These are phyloP conservation scores for Ennomos fuscantarius DNA, from an alignment of 2,888 invertebrate genomes.

Conservation along the genomic window DNA sequence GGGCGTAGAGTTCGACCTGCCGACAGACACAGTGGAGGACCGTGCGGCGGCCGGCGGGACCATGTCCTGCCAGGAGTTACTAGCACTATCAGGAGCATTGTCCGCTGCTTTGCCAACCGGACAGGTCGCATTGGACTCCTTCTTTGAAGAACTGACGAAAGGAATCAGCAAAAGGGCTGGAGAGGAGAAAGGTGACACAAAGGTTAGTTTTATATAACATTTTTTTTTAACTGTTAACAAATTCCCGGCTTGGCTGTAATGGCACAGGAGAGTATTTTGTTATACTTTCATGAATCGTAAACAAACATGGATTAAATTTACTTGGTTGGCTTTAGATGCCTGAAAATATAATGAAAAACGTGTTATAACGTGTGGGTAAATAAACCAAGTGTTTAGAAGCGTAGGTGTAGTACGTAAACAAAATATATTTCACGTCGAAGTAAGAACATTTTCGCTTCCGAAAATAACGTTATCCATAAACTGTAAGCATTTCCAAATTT, in stretches of 20 bases:
- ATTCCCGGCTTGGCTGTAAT: too few species aligned
- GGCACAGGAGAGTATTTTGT: too few species aligned
- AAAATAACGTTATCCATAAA: too few species aligned
- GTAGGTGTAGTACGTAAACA: too few species aligned
- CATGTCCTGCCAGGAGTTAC: conserved; percentile 95
- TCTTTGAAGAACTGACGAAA: conserved; percentile 92
- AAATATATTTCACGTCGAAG: too few species aligned
- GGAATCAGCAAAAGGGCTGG: conserved; percentile 85
- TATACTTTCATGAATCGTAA: too few species aligned
- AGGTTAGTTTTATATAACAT: conserved; percentile 60
- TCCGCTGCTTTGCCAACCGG: conserved; percentile 96
- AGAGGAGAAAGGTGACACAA: conserved; percentile 72
- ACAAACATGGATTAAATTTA: too few species aligned
- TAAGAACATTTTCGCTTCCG: too few species aligned
- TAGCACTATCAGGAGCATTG: conserved; percentile 96
- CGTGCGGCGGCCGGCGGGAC: conserved; percentile 82
- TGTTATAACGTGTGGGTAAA: too few species aligned
- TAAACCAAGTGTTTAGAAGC: too few species aligned
- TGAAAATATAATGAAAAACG: too few species aligned
- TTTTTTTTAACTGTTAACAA: not conserved
- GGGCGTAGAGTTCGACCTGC: conserved; percentile 81
- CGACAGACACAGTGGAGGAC: conserved; percentile 75
- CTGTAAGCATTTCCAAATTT: not conserved
- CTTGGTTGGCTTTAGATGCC: too few species aligned
- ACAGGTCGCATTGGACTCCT: conserved; percentile 92